These are phyloP conservation scores for Zele albiditarsus DNA, from an alignment of 2,888 invertebrate species.

Conservation along the genomic window DNA sequence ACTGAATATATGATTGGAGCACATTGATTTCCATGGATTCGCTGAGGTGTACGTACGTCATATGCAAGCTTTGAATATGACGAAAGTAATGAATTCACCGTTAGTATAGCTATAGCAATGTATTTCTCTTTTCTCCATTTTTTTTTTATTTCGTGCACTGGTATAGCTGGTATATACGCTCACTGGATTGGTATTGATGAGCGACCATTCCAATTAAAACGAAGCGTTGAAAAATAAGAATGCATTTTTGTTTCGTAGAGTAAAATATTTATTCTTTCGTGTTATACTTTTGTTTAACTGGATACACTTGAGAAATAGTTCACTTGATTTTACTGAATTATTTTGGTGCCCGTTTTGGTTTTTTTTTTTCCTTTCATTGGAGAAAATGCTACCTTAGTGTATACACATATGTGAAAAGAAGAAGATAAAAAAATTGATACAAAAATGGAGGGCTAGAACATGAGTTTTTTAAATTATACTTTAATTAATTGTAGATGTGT, in stretches of 20 bases:
- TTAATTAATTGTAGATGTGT: no score
- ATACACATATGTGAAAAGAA: no score
- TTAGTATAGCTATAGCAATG: neutral
- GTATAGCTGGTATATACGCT: no score
- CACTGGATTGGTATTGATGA: neutral
- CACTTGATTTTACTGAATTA: no score
- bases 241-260: neutral
- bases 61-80: constrained; percentile 1
- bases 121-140: neutral
- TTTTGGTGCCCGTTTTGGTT: no score
- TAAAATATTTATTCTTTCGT: neutral
- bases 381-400: no score
- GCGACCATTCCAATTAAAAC: neutral
- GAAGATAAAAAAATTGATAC: no score
- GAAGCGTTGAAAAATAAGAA: neutral
- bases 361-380: no score
- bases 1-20: constrained; percentile 16
- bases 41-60: neutral
- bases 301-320: no score
- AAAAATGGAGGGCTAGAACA: no score
- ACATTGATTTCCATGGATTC: constrained; percentile 18
- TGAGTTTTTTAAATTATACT: no score
- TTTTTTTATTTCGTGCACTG: neutral
- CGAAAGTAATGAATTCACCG: constrained; percentile 22
- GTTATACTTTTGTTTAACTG: no score